A percentile compares a stretch with the other conserved stretches of the same genome.
These are phyloP conservation scores for Glareola pratincola DNA, from an alignment of 2,113 vertebrate species.

Conservation along the genomic window DNA sequence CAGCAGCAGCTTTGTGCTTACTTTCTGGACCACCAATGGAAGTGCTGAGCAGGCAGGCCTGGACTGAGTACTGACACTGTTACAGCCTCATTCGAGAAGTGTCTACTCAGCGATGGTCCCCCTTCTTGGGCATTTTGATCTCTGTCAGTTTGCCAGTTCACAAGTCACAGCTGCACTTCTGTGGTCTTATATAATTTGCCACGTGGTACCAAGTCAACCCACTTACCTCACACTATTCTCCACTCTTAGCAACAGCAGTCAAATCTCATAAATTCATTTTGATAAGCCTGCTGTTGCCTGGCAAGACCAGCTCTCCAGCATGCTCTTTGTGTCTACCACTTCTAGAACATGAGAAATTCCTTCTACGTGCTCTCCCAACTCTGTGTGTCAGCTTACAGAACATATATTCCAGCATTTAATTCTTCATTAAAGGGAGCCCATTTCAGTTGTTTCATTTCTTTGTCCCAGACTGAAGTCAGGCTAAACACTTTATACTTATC, in stretches of 20 bases:
- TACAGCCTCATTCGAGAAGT: background rate
- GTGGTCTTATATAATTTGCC: background rate
- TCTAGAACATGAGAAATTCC: background rate
- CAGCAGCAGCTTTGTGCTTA: background rate
- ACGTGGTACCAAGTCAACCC: background rate
- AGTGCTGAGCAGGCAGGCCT: background rate
- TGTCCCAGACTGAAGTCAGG: background rate
- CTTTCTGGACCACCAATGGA: background rate
- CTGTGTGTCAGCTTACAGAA: background rate
- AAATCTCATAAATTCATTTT: background rate
- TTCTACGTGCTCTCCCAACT: rapidly evolving
- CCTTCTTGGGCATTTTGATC: background rate
- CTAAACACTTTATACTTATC: background rate
- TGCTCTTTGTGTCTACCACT: background rate
- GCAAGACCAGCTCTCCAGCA: background rate
- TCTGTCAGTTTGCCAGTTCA: background rate
- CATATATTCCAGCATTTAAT: background rate
- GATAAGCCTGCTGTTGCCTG: background rate
- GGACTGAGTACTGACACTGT: background rate
- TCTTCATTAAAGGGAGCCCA: background rate
- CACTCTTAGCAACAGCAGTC: background rate
- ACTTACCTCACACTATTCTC: background rate
- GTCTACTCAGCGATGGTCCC: background rate
- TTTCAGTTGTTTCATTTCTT: background rate
- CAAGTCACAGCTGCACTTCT: background rate